phyloP scores from a whole-genome alignment of 2,888 invertebrate genomes.

The Cabera pusaria region DNA sequence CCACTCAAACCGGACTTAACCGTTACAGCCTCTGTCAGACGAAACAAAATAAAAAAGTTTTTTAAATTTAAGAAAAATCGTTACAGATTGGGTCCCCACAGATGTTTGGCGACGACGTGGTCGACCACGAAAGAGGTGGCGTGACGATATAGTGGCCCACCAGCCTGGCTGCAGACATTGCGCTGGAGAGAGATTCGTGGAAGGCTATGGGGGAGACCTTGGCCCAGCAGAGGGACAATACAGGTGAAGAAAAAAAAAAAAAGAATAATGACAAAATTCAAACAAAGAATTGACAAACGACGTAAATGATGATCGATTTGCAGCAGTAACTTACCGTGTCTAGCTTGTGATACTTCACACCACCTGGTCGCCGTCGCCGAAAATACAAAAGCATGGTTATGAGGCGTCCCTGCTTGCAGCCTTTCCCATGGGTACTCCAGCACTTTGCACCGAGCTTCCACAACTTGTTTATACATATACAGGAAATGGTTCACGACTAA shows the following conservation, averaged over 20 bases:
- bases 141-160: too few species aligned
- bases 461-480: conserved; percentile 89
- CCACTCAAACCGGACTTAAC: conserved; percentile 88
- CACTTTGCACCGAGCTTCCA: conserved; percentile 86
- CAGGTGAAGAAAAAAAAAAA: conserved; percentile 1
- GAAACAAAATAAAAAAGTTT: conserved; percentile 8
- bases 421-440: conserved; percentile 91
- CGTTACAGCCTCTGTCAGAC: conserved; percentile 71
- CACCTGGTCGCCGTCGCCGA: conserved; percentile 86
- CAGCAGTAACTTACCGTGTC: conserved; percentile 87
- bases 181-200: too few species aligned
- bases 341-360: conserved; percentile 86
- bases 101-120: too few species aligned
- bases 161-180: too few species aligned
- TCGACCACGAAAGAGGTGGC: too few species aligned
- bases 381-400: conserved; percentile 91
- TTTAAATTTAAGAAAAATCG: too few species aligned
- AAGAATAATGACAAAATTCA: neutral
- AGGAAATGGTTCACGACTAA: conserved; percentile 89
- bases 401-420: conserved; percentile 78
- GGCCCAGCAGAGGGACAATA: too few species aligned
- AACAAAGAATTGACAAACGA: too few species aligned
- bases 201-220: too few species aligned
- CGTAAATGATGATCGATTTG: too few species aligned
- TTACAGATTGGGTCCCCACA: too few species aligned